Percentiles rank a stretch among this genome's conserved stretches.
Conservation (phyloP, 2,797 vertebrate genomes). For the Meriones psammophilus region DNA sequence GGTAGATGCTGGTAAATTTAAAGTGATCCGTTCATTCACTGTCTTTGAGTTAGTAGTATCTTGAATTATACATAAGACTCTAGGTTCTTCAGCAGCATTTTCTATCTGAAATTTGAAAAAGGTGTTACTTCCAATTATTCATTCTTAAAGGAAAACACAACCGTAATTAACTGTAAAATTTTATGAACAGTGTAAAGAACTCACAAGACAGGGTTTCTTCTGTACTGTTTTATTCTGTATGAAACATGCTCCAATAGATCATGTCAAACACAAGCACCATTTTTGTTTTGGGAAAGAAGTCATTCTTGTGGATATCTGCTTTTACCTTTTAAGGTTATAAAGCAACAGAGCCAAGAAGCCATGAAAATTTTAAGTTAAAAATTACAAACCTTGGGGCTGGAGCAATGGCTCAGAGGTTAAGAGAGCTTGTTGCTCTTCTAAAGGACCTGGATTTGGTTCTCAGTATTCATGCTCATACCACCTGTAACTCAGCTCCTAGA, state of each 20-base stretch:
- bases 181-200: conserved; percentile 56
- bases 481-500: neutral
- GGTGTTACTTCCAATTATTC: conserved; percentile 26
- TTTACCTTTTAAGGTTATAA: conserved; percentile 55
- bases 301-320: conserved; percentile 33
- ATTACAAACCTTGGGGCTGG: conserved; percentile 36
- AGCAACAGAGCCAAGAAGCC: conserved; percentile 35
- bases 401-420: neutral
- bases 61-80: conserved; percentile 98
- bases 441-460: neutral
- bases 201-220: conserved; percentile 55
- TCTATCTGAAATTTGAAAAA: conserved; percentile 93
- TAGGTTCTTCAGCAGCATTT: conserved; percentile 97
- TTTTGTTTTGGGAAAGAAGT: conserved; percentile 10
- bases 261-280: conserved; percentile 38
- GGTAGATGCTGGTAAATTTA: conserved; percentile 98
- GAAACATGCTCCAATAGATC: conserved; percentile 9
- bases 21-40: conserved; percentile 94
- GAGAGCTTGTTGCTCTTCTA: neutral
- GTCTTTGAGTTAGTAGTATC: conserved; percentile 97
- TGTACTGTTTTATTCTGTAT: conserved; percentile 36
- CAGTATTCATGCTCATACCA: neutral
- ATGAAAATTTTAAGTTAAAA: conserved; percentile 64
- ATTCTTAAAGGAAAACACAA: conserved; percentile 62
- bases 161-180: conserved; percentile 43